phyloP scores from a whole-genome alignment of 1,140 invertebrate genomes.

The Drosophila paulistorum region DNA sequence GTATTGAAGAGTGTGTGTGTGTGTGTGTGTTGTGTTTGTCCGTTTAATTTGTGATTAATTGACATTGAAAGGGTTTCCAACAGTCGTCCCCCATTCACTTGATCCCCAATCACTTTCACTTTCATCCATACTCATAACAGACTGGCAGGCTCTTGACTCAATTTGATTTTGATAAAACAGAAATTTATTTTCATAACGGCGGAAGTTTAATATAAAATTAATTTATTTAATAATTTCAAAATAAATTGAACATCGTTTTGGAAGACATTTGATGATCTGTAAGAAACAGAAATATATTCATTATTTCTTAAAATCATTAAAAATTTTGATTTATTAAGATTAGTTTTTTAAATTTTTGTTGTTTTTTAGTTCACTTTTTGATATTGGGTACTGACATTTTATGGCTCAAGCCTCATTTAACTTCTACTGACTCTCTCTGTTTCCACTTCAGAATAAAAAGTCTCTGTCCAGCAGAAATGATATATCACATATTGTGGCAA shows the following conservation, averaged over 20 bases:
- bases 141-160: conserved; percentile 48
- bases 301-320: neutral
- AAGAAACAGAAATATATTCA: neutral
- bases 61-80: conserved; percentile 79
- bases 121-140: conserved; percentile 22
- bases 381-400: too few relatives aligned
- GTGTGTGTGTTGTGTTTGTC: conserved; percentile 39
- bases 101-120: conserved; percentile 68
- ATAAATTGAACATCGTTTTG: conserved; percentile 18
- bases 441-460: too few relatives aligned
- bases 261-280: neutral
- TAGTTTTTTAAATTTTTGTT: too few relatives aligned
- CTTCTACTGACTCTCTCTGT: too few relatives aligned
- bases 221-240: conserved; percentile 53
- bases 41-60: conserved; percentile 81
- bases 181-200: conserved; percentile 67
- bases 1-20: neutral
- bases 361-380: too few relatives aligned
- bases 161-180: conserved; percentile 65
- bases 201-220: conserved; percentile 73
- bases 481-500: too few relatives aligned
- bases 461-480: too few relatives aligned
- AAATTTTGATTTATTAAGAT: neutral
- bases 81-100: conserved; percentile 50
- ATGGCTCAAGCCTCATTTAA: too few relatives aligned